Conservation (phyloP, 1,140 invertebrate species). For the Palaemon carinicauda region DNA sequence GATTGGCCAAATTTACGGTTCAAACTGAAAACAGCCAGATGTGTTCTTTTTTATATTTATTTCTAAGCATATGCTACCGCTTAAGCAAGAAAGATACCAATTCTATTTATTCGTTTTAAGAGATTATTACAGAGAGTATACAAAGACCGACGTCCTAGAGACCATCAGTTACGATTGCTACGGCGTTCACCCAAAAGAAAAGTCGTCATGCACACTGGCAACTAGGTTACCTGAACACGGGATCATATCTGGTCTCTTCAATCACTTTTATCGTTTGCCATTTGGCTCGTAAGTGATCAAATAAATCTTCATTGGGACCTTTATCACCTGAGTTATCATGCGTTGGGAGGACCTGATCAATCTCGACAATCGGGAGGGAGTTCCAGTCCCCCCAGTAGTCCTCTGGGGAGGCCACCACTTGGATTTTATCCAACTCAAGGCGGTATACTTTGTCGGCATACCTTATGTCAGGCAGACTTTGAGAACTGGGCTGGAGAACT, state of each 20-base stretch:
- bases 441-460: constrained; percentile 28
- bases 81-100: constrained; percentile 5
- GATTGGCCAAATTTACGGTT: background rate
- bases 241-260: constrained; percentile 24
- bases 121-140: background rate
- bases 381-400: background rate
- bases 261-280: constrained; percentile 26
- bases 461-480: background rate
- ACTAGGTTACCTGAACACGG: constrained; percentile 40
- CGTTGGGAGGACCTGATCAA: background rate
- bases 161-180: too few relatives aligned
- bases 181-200: background rate
- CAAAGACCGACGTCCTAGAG: background rate
- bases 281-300: constrained; percentile 6
- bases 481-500: constrained; percentile 14
- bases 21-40: constrained; percentile 13
- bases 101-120: background rate
- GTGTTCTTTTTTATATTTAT: background rate
- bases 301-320: too few relatives aligned
- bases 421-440: background rate
- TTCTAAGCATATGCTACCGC: constrained; percentile 20
- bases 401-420: background rate
- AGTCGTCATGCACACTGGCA: constrained; percentile 23
- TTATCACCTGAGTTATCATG: background rate
- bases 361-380: background rate